Base-by-base conservation (phyloP, 2,888 invertebrate genomes). In the Rhabditophanes sp. region DNA sequence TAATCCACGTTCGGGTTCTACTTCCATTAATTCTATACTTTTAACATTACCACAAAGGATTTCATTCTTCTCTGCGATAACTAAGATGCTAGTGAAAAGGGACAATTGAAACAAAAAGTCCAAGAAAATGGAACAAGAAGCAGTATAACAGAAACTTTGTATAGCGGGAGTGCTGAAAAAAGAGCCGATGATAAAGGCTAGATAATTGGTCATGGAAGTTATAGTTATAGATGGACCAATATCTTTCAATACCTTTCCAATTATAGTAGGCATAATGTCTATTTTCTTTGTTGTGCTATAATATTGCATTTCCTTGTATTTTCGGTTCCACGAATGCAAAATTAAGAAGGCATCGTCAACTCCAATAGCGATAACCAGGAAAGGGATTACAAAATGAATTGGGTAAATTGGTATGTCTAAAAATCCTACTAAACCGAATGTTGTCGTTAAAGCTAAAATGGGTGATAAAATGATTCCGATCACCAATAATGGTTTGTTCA, bases 351-450 rank as follows among this genome's bases (percentile, higher is more conserved):
- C 53, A 37, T 55, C 55, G 23, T 55, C 55, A 25, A 25, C 26
- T 6, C 55, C 55, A 5, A 55, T 51, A 11, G 51, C 53, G 25
- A 55, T 53, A 27, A 55, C 52, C 6, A 55, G 32, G 30, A 55
- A 55, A 6, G 55, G 55, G 53, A 55, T 53, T n/a, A 55, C 51
- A 7, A 55, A 30, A 7, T 46, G 43, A 30, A 55, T 55, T 3
- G 55, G 51, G 33, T 50, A 53, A 46, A 55, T 53, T 3, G 51
- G 50, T 2, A 46, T 22, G 1, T 53, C 55, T 17, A 51, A 32
- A 1, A 51, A 34, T 26, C 47, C 39, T 8, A 55, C 33, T 20
- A 51, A 31, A n/a, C 55, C 48, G 32, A 49, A 53, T n/a, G n/a
- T n/a, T n/a, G n/a, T n/a, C n/a, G n/a, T n/a, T n/a, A n/a, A n/a